Base-by-base conservation (phyloP, 2,113 vertebrate genomes). In the human (Homo sapiens) region DNA sequence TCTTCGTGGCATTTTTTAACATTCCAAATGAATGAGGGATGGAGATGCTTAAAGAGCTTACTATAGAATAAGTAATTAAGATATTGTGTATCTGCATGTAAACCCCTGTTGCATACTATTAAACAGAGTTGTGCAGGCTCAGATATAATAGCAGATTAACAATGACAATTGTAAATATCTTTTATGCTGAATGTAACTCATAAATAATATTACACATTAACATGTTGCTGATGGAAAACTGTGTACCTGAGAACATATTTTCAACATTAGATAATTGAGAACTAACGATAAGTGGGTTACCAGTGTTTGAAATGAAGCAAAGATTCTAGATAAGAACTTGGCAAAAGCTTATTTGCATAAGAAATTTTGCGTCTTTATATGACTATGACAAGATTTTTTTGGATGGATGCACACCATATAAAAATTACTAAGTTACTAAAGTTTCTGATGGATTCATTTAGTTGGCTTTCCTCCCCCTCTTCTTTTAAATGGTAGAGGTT, bases 401-500 rank as follows among this genome's bases (percentile, higher is more conserved):
- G 93, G 64, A 22, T 27, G 52, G 52, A 40, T 43, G 75, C 48
- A 6, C 76, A 38, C 73, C 72, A 18, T n/a, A 22, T 57, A 50
- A 90, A 97, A 72, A 83, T 79, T 23, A 75, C 50, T 35, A 23
- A 57, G 66, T 96, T 93, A 57, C 68, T 82, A 3, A 86, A 75
- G 80, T 75, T 80, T 89, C 86, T 70, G 75, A n/a, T 72, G 92
- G 97, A 97, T 85, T 97, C 90, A 59, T 94, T 97, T 85, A 61
- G 50, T 86, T 86, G 70, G 52, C 72, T 64, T 81, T 96, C 50
- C 18, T 48, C 48, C 59, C 89, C 55, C 23, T 10, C 85, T 27
- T 85, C 89, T 97, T 91, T 86, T 80, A 95, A 96, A 92, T 75
- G 95, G 96, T 95, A 94, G 97, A 96, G 95, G 97, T 86, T 97